Conservation (phyloP, 2,797 vertebrate species). For the Propithecus perrieri region DNA sequence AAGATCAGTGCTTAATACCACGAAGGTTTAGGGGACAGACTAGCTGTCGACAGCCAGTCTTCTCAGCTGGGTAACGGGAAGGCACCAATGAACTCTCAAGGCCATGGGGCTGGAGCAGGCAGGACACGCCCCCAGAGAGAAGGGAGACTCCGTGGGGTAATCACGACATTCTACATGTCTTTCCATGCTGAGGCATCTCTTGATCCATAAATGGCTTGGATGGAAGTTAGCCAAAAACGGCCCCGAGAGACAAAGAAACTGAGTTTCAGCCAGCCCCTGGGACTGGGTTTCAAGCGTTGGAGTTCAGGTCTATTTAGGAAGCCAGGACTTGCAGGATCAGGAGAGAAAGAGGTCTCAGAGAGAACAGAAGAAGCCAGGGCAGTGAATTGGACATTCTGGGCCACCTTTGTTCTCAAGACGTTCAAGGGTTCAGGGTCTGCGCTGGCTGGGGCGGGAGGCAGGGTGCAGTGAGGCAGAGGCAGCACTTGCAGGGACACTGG, state of each 20-base stretch:
- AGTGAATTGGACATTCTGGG: neutral
- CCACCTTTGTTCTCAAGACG: neutral
- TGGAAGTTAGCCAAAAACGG: neutral
- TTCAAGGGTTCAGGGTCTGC: neutral
- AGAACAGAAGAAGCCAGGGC: neutral
- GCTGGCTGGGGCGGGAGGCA: neutral
- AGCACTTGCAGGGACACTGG: no score
- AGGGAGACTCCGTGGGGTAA: neutral
- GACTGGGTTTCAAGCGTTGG: neutral
- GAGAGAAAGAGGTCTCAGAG: neutral
- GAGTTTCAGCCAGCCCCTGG: neutral
- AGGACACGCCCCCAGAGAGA: neutral
- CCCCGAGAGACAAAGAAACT: neutral
- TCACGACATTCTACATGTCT: rapidly evolving
- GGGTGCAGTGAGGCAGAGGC: neutral
- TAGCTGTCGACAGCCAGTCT: neutral
- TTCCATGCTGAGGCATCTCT: neutral
- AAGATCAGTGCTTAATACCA: neutral
- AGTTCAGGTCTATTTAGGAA: neutral
- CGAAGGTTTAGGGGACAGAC: neutral
- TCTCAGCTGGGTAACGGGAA: neutral
- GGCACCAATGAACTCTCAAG: neutral
- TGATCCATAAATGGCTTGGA: neutral
- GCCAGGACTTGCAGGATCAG: neutral
- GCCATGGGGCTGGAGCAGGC: neutral